These are phyloP conservation scores for Chrysina gloriosa DNA, from an alignment of 2,888 invertebrate species.

Conservation along the genomic window DNA sequence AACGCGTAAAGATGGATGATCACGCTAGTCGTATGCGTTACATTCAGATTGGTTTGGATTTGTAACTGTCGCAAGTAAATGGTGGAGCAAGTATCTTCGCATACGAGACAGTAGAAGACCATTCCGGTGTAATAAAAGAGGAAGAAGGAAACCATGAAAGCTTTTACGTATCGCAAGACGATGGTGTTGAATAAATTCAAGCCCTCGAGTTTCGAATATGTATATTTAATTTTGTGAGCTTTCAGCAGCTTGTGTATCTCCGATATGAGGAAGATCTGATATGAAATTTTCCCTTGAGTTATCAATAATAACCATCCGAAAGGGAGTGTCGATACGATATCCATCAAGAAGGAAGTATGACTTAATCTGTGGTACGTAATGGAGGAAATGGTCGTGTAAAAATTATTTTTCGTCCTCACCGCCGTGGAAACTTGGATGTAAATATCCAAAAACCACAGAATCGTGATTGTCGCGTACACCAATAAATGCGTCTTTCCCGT, in stretches of 20 bases:
- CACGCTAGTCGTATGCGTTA: background rate
- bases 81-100: background rate
- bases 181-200: constrained; percentile 24
- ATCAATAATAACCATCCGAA: constrained; percentile 42
- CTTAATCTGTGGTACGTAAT: constrained; percentile 41
- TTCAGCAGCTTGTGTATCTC: constrained; percentile 48
- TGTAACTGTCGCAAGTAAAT: constrained; percentile 15
- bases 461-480: constrained; percentile 23
- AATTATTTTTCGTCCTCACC: constrained; percentile 45
- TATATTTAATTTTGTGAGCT: constrained; percentile 44
- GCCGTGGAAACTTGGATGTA: constrained; percentile 51
- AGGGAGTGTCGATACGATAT: constrained; percentile 47
- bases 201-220: constrained; percentile 25
- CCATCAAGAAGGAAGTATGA: constrained; percentile 44
- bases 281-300: constrained; percentile 30
- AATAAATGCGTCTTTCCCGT: background rate
- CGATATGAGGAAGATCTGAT: constrained; percentile 37
- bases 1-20: constrained; percentile 30
- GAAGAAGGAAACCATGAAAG: constrained; percentile 27
- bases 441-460: constrained; percentile 48
- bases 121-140: constrained; percentile 36
- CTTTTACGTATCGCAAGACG: constrained; percentile 25
- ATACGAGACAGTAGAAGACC: constrained; percentile 34
- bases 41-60: background rate
- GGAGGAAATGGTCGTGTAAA: constrained; percentile 41